Percentiles rank a stretch among this genome's conserved stretches.
Evolutionary conservation across 2,113 vertebrate genomes (phyloP).

Genomic region (Lycaon pictus): DNA sequence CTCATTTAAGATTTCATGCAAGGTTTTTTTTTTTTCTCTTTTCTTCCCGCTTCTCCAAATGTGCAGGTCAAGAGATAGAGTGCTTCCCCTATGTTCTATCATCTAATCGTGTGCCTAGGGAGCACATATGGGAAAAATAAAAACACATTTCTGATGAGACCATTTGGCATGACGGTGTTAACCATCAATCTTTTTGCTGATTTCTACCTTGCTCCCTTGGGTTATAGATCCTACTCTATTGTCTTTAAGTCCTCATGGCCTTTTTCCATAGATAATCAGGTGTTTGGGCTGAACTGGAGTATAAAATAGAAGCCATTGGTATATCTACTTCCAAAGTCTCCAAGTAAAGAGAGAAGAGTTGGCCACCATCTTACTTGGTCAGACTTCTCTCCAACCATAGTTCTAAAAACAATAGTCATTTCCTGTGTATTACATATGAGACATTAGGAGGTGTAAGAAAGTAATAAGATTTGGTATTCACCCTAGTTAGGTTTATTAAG

Average conservation of each 20-base stretch:
- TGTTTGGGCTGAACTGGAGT: neutral
- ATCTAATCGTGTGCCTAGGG: neutral
- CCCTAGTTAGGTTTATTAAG: neutral
- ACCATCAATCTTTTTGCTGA: neutral
- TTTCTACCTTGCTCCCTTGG: neutral
- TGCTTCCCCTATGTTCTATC: neutral
- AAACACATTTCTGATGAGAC: neutral
- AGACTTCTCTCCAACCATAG: neutral
- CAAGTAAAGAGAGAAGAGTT: conserved; percentile 20
- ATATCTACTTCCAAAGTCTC: neutral
- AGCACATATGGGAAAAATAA: neutral
- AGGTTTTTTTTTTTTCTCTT: neutral
- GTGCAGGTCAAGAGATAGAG: neutral
- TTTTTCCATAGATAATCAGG: neutral
- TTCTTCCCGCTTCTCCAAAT: neutral
- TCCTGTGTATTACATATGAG: neutral
- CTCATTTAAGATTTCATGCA: neutral
- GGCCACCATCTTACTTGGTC: neutral
- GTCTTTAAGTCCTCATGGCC: neutral
- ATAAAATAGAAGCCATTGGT: conserved; percentile 16
- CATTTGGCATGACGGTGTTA: neutral
- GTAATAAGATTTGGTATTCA: conserved; percentile 28
- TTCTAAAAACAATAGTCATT: conserved; percentile 49
- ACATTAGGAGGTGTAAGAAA: neutral
- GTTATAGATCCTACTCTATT: neutral